phyloP scores from a whole-genome alignment of 2,113 vertebrate genomes.

The Toxotes chatareus region DNA sequence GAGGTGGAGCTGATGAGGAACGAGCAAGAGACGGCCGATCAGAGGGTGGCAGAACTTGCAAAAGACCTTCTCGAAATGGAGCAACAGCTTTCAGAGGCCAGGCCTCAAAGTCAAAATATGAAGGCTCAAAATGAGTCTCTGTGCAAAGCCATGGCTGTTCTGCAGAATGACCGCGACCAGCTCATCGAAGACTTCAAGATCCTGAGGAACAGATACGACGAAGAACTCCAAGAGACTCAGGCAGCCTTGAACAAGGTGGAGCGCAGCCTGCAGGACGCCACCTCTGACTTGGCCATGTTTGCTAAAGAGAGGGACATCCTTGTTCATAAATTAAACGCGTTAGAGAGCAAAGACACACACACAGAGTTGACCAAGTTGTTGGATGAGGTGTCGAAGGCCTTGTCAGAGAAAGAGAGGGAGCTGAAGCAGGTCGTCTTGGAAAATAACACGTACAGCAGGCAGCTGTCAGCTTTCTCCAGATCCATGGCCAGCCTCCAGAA shows the following conservation, averaged over 20 bases:
- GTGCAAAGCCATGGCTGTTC: slow-evolving; percentile 87
- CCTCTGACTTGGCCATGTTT: slow-evolving; percentile 71
- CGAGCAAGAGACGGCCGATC: slow-evolving; percentile 73
- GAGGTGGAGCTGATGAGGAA: slow-evolving; percentile 72
- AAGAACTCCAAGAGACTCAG: slow-evolving; percentile 81
- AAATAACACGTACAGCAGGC: slow-evolving; percentile 76
- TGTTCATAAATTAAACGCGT: slow-evolving; percentile 52
- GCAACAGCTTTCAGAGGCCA: slow-evolving; percentile 75
- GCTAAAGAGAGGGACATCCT: slow-evolving; percentile 80
- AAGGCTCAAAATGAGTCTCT: slow-evolving; percentile 87
- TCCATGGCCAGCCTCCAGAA: slow-evolving; percentile 92
- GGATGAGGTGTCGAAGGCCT: slow-evolving; percentile 76
- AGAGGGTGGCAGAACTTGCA: slow-evolving; percentile 67
- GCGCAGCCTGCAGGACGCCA: slow-evolving; percentile 66
- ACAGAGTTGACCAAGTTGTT: slow-evolving; percentile 76
- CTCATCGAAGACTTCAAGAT: slow-evolving; percentile 87
- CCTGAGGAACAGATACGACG: slow-evolving; percentile 81
- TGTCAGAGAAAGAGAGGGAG: slow-evolving; percentile 80
- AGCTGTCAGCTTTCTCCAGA: slow-evolving; percentile 88
- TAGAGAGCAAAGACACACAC: slow-evolving; percentile 74
- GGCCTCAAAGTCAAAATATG: slow-evolving; percentile 74
- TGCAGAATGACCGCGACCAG: slow-evolving; percentile 88
- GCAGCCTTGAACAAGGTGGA: slow-evolving; percentile 78
- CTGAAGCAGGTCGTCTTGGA: slow-evolving; percentile 79
- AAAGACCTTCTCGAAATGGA: slow-evolving; percentile 72